Conservation (phyloP, 2,797 vertebrate genomes). For the Sebastes minor region DNA sequence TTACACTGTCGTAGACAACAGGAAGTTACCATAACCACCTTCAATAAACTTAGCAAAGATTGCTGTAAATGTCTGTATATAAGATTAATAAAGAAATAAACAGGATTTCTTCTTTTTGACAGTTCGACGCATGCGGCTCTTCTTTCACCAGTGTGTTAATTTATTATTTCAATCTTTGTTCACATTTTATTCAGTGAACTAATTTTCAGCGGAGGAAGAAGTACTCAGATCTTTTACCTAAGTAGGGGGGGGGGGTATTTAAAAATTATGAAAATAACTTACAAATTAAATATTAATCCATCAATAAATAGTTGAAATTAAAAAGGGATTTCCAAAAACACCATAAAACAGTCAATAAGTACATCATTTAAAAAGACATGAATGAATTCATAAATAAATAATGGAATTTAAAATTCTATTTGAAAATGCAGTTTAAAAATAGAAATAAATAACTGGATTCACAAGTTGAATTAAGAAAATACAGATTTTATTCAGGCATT, state of each 20-base stretch:
- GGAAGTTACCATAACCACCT: slow-evolving; percentile 10
- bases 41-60: slow-evolving; percentile 24
- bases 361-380: too few relatives aligned
- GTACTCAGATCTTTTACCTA: neutral
- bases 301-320: too few relatives aligned
- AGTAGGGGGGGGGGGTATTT: neutral
- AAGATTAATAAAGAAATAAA: slow-evolving; percentile 58
- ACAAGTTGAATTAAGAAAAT: too few relatives aligned
- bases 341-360: too few relatives aligned
- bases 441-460: too few relatives aligned
- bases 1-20: slow-evolving; percentile 8
- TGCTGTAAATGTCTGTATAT: slow-evolving; percentile 67
- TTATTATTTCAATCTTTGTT: neutral
- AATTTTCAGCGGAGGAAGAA: neutral
- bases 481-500: too few relatives aligned
- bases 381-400: too few relatives aligned
- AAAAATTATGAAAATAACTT: too few relatives aligned
- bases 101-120: neutral
- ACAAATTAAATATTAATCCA: too few relatives aligned
- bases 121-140: accelerated
- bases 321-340: too few relatives aligned
- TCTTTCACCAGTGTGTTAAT: neutral
- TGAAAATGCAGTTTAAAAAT: too few relatives aligned
- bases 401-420: too few relatives aligned
- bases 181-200: neutral